These are phyloP conservation scores for Porites cylindrica DNA, from an alignment of 92 coral and sea anemone genomes.

Conservation along the genomic window DNA sequence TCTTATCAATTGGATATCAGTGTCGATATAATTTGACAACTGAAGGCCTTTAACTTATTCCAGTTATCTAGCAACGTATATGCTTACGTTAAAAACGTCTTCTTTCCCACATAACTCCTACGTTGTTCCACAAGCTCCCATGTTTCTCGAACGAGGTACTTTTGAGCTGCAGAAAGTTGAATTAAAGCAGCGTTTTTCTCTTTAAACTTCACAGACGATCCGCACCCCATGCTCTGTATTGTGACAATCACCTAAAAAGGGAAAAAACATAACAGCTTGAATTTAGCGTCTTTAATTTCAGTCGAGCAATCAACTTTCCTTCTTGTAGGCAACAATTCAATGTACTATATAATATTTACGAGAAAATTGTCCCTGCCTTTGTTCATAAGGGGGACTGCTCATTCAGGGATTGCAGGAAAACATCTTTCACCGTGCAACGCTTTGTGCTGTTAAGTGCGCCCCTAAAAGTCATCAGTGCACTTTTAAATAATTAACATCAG, in stretches of 20 bases:
- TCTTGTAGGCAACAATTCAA: not conserved
- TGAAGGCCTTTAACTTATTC: not conserved
- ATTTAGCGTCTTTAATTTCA: not conserved
- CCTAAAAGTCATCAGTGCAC: not conserved
- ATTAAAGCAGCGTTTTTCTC: not conserved
- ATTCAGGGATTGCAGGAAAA: not conserved
- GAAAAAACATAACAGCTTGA: not conserved
- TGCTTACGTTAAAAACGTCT: constrained; percentile 78
- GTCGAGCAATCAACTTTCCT: not conserved
- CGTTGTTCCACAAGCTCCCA: constrained; percentile 83
- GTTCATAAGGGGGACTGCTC: not conserved
- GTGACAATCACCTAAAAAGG: not conserved
- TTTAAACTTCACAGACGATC: not conserved
- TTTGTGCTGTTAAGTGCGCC: not conserved
- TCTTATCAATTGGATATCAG: too few species aligned
- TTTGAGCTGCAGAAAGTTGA: constrained; percentile 75
- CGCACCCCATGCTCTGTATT: constrained; percentile 20
- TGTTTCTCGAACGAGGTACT: constrained; percentile 84
- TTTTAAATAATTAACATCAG: not conserved
- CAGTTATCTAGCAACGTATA: not conserved
- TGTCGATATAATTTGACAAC: not conserved
- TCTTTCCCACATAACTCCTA: constrained; percentile 72
- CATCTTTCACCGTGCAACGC: not conserved
- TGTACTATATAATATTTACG: not conserved
- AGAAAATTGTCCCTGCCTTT: not conserved